A percentile compares a stretch with the other conserved stretches of the same genome.
phyloP scores from a whole-genome alignment of 2,113 vertebrate species.

The Urocolius indicus region DNA sequence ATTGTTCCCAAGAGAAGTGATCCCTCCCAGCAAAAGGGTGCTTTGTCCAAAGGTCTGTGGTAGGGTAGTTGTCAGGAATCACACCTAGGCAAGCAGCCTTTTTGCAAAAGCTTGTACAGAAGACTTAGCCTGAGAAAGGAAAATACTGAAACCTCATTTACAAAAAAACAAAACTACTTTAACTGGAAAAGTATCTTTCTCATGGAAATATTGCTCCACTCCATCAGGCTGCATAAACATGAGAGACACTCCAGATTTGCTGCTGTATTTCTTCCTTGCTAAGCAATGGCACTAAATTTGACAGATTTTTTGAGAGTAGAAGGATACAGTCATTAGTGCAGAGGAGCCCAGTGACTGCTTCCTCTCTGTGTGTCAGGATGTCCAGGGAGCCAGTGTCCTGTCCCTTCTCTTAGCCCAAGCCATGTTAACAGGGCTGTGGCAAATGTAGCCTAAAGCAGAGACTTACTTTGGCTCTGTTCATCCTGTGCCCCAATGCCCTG shows the following conservation, averaged over 20 bases:
- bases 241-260: not conserved
- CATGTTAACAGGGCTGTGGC: not conserved
- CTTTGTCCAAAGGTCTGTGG: not conserved
- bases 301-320: not conserved
- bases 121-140: not conserved
- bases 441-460: not conserved
- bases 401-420: not conserved
- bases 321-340: rapidly evolving
- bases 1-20: not conserved
- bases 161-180: not conserved
- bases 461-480: not conserved
- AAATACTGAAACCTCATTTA: not conserved
- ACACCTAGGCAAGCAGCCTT: not conserved
- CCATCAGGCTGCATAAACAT: not conserved
- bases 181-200: not conserved
- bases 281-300: not conserved
- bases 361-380: not conserved
- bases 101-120: not conserved
- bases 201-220: not conserved
- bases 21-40: not conserved
- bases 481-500: rapidly evolving
- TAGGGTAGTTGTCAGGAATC: not conserved
- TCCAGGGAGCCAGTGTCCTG: rapidly evolving
- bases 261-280: not conserved
- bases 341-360: not conserved